Evolutionary conservation across 2,888 invertebrate genomes (phyloP), one percentile per base, ranked within the genome.

Genomic region (Troilus luridus): DNA sequence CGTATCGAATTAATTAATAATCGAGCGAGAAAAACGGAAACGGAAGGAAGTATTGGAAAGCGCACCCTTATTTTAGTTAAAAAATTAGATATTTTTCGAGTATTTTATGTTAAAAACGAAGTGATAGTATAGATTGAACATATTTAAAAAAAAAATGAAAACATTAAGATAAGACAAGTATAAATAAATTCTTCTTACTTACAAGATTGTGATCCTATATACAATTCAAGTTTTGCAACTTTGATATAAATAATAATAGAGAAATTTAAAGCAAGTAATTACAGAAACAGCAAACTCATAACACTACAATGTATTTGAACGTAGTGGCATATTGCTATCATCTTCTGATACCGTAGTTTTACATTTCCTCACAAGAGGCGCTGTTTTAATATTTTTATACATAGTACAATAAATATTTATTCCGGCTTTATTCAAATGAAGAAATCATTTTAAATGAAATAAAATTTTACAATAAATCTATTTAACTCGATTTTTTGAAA

Each of bases 381-480:
- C 56, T 56, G 41, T 11, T 58, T 0, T 58, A 8, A 85, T 85
- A 85, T 56, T 85, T 85, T 85, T 12, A n/a, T 56, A 56, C 54
- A 56, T 54, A 10, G 12, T 85, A 85, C 12, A 56, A 56, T 56
- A 56, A n/a, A 56, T 56, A 85, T 85, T 56, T 85, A 56, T 85
- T 85, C 54, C n/a, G 12, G 56, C 11, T 85, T 85, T 85, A 85
- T 58, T 9, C 9, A 85, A 85, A 85, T 85, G 11, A n/a, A 85
- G n/a, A 85, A 85, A 56, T n/a, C 21, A 3, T 12, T 85, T 85
- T 85, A 41, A 56, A n/a, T 0, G 3, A 56, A 12, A 56, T 85
- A 56, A 56, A 85, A 85, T 56, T 85, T 85, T 85, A 56, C 21
- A 85, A 21, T 85, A n/a, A 85, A 56, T n/a, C 54, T 85, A 85